Evolutionary conservation across 1,140 invertebrate genomes (phyloP).

Genomic region (Magallana gigas): DNA sequence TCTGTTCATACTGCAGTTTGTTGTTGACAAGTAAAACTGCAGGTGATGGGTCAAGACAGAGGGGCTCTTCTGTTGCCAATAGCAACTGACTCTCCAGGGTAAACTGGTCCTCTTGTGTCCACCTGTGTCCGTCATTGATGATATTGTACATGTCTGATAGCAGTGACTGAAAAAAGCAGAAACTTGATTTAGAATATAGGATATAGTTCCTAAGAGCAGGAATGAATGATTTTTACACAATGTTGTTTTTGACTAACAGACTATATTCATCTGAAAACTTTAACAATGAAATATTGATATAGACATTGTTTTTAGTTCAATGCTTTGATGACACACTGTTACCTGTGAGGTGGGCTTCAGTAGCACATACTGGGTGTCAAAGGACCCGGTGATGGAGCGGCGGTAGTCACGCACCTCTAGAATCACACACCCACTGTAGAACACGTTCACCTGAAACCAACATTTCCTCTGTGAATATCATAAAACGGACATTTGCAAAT

Average conservation of each 20-base stretch:
- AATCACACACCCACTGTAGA: conserved; percentile 95
- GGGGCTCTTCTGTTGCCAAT: conserved; percentile 88
- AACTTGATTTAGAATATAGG: neutral
- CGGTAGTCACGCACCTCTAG: conserved; percentile 94
- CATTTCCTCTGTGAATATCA: too few species aligned
- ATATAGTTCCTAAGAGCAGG: too few species aligned
- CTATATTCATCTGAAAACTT: too few species aligned
- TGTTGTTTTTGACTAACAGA: too few species aligned
- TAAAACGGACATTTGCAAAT: too few species aligned
- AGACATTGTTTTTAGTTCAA: too few species aligned
- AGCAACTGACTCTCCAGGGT: conserved; percentile 90
- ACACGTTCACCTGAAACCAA: conserved; percentile 82
- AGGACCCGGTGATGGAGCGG: conserved; percentile 80
- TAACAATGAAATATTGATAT: too few species aligned
- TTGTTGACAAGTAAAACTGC: conserved; percentile 87
- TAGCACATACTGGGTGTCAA: conserved; percentile 86
- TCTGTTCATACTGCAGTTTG: conserved; percentile 86
- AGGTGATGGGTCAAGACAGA: conserved; percentile 92
- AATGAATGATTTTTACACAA: too few species aligned
- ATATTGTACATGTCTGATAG: conserved; percentile 87
- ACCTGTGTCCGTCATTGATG: conserved; percentile 83
- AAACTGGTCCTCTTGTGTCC: conserved; percentile 89
- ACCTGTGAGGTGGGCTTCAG: conserved; percentile 93
- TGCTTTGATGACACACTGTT: conserved; percentile 57
- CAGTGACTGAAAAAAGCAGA: conserved; percentile 83